Conservation (phyloP, 1,140 invertebrate species). For the Leptoteleia sp. region DNA sequence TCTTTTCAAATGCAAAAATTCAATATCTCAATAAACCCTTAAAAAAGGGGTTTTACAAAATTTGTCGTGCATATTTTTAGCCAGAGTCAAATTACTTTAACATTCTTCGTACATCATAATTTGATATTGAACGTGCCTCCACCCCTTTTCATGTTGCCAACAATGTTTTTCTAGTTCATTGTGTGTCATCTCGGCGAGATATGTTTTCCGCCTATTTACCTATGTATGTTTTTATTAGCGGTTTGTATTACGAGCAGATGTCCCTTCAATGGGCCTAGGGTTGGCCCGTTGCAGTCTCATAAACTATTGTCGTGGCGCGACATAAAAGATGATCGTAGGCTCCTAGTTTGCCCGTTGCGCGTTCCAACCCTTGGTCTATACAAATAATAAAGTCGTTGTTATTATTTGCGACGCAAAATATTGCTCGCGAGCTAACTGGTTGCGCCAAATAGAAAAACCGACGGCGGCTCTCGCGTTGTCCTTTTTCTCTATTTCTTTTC, state of each 20-base stretch:
- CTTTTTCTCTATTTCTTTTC: too few species aligned
- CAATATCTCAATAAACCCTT: too few species aligned
- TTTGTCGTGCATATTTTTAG: too few species aligned
- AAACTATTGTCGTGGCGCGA: conserved; percentile 69
- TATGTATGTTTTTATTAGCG: conserved; percentile 77
- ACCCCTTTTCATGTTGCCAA: conserved; percentile 14
- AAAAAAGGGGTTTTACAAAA: too few species aligned
- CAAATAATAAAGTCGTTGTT: conserved; percentile 63
- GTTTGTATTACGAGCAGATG: conserved; percentile 80
- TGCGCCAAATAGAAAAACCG: conserved; percentile 43
- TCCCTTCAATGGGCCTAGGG: conserved; percentile 74
- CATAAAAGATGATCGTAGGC: conserved; percentile 75
- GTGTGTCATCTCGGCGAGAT: conserved; percentile 4
- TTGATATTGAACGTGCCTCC: conserved; percentile 5
- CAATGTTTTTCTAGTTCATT: conserved; percentile 46
- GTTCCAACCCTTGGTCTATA: conserved; percentile 26
- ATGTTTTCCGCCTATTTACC: conserved; percentile 56
- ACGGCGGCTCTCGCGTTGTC: conserved; percentile 11
- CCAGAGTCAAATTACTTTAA: neutral
- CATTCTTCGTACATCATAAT: conserved; percentile 10
- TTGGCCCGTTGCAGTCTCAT: conserved; percentile 74
- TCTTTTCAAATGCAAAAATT: too few species aligned
- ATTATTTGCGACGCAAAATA: conserved; percentile 54
- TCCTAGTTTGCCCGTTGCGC: conserved; percentile 37
- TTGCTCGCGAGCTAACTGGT: conserved; percentile 34